Base-by-base conservation (phyloP, 2,888 invertebrate genomes). In the Germaria angustata region DNA sequence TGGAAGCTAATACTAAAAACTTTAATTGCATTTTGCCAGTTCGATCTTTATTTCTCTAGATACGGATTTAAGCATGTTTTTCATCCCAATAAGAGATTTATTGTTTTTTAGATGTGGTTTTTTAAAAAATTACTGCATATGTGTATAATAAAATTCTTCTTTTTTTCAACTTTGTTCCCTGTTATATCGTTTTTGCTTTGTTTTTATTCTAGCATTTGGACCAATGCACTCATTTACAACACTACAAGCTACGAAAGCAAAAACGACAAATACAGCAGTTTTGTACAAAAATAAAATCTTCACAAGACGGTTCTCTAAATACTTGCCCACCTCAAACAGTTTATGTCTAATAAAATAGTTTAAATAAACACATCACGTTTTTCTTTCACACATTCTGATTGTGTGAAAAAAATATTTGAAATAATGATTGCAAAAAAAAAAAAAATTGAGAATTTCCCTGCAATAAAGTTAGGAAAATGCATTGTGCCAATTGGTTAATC, bases 301-400 rank as follows among this genome's bases (percentile, higher is more conserved):
- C 41, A 41, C 51, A 63, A 13, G 22, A 44, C 55, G 53, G 73
- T 46, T 66, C 34, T 75, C 44, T 75, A 61, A 61, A 44, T 44
- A 17, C 24, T 36, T 13, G 46, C 24, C n/a, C 51, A 32, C 28
- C 28, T 28, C 61, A 32, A 13, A 36, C 13, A 39, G 36, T 36
- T 49, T 28, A 41, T 39, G 51, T 39, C 41, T 15, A 28, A 46
- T 65, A 65, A 65, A 65, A 44, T 44, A n/a, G 46, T 65, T 65
- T 36, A 75, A 65, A 65, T 55, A 75, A 65, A 55, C 73, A 71
- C 36, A 71, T 71, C 57, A 71, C 71, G 46, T 71, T 57, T 68
- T 53, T 8, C 8, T 24, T 53, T 51, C 24, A 15, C 36, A 51
- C 24, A 66, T 66, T 66, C 1, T 28, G 5, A 49, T 0, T 28